phyloP scores from a whole-genome alignment of 1,140 invertebrate genomes.

The Drosophila lini region DNA sequence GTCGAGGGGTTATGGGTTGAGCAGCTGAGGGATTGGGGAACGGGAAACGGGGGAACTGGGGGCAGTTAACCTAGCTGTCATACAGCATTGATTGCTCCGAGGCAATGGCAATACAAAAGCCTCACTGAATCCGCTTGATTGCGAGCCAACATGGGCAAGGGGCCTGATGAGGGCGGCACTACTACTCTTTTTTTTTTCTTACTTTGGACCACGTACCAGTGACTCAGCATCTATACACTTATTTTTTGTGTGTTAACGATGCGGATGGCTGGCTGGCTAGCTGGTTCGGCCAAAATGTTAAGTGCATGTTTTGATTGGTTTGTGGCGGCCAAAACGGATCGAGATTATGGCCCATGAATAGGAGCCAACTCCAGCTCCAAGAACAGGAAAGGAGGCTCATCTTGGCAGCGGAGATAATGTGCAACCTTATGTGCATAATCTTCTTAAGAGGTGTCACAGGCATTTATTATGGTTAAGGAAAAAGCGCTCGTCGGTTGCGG shows the following conservation, averaged over 20 bases:
- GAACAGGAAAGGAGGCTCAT: conserved; percentile 19
- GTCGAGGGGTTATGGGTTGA: conserved; percentile 15
- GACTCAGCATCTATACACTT: conserved; percentile 61
- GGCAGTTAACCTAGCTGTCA: conserved; percentile 80
- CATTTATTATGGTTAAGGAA: conserved; percentile 43
- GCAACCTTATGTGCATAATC: conserved; percentile 61
- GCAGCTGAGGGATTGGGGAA: not conserved
- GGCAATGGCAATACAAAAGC: conserved; percentile 60
- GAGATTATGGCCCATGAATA: conserved; percentile 64
- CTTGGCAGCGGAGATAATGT: conserved; percentile 49
- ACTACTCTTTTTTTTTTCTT: conserved; percentile 2
- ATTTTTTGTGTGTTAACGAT: conserved; percentile 57
- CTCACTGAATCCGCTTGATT: conserved; percentile 64
- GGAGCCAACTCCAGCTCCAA: conserved; percentile 13
- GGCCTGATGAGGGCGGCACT: conserved; percentile 42
- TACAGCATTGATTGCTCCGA: conserved; percentile 79
- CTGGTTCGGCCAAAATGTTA: conserved; percentile 65
- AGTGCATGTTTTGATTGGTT: conserved; percentile 82
- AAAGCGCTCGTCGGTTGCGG: not conserved
- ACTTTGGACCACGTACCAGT: conserved; percentile 52
- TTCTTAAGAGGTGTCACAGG: conserved; percentile 60
- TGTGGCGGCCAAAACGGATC: conserved; percentile 58
- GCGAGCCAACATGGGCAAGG: conserved; percentile 24
- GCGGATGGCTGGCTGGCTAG: conserved; percentile 21
- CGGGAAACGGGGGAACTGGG: not conserved